Evolutionary conservation across 1,140 invertebrate genomes (phyloP), one percentile per base, ranked within the genome.

Genomic region (Cotesia glomerata): DNA sequence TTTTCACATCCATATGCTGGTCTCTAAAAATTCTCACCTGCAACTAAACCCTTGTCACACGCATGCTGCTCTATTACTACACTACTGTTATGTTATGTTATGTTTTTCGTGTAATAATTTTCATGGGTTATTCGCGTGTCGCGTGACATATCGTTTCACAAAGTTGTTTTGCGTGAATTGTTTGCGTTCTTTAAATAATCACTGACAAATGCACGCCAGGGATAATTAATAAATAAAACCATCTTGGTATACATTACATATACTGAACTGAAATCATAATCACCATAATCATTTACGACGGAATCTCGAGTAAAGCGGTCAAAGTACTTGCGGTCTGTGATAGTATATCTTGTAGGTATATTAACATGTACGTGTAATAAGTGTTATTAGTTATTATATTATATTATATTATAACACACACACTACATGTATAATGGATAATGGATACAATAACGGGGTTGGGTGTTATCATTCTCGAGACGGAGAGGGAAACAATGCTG

Each of bases 101-200:
- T 26, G 26, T 26, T 58, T 16, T 16, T 18, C 56, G 14, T 34
- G 56, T 58, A 58, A 58, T 58, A 58, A 58, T 58, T 58, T 58
- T 26, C 56, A 58, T 58, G 18, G 56, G 56, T 58, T 45, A 11
- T 11, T 45, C 16, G 56, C 56, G 18, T 58, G 56, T 58, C 18
- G 18, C 56, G 56, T 58, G 56, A 58, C 56, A 58, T 58, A 58
- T 58, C 16, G 56, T 26, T 26, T 58, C 56, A 58, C 5, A 58
- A 58, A 58, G 14, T 58, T 58, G 16, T 58, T 45, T 58, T 58
- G 56, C 56, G 56, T 58, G 56, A 58, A 58, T 58, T 58, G 16
- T 26, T 58, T 5, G 16, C 16, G 26, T 58, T 58, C 56, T 58
- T 58, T 14, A 58, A 58, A 58, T 18, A 18, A 58, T 26, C 56